Evolutionary conservation across 2,797 vertebrate species (phyloP).

Genomic region (Loriculus beryllinus): DNA sequence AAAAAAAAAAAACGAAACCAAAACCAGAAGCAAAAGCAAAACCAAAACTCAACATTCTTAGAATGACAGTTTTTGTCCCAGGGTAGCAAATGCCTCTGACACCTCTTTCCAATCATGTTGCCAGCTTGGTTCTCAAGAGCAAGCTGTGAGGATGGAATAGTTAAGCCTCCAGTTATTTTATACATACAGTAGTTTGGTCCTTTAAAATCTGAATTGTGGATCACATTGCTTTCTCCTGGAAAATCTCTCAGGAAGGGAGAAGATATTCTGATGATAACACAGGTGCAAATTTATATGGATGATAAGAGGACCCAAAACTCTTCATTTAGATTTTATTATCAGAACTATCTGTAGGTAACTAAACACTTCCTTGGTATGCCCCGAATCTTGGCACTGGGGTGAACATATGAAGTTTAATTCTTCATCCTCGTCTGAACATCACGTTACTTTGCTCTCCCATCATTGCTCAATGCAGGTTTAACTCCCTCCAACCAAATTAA

Average conservation of each 20-base stretch:
- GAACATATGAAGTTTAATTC: neutral
- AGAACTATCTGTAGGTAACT: neutral
- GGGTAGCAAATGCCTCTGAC: neutral
- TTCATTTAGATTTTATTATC: conserved; percentile 8
- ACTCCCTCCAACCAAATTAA: neutral
- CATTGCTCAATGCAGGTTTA: neutral
- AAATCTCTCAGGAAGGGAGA: conserved; percentile 27
- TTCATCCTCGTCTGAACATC: neutral
- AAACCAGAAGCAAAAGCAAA: neutral
- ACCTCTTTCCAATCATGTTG: neutral
- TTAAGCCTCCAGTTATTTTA: conserved; percentile 26
- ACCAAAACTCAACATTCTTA: neutral
- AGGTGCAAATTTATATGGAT: conserved; percentile 2
- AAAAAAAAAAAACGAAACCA: neutral
- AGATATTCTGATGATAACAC: neutral
- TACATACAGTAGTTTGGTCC: neutral
- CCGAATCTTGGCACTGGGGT: neutral
- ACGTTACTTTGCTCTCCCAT: neutral
- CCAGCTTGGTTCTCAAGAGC: neutral
- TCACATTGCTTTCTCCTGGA: conserved; percentile 20
- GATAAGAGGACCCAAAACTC: neutral
- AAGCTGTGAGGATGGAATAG: neutral
- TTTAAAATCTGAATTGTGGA: conserved; percentile 21
- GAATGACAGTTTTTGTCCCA: neutral
- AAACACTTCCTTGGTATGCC: neutral